phyloP scores from a whole-genome alignment of 2,888 invertebrate genomes.

The Dynastes hyllus region DNA sequence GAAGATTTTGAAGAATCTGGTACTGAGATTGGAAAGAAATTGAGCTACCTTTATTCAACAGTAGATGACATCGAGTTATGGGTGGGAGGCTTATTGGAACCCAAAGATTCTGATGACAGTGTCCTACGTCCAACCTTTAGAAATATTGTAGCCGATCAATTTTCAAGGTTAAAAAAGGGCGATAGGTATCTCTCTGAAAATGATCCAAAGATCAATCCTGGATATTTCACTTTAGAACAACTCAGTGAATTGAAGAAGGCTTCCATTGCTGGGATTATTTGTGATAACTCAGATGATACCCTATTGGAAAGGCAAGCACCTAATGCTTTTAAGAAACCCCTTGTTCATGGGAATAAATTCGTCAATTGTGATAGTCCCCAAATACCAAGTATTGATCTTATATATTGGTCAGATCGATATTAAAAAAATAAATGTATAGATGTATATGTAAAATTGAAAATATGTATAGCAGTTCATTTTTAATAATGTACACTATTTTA shows the following conservation, averaged over 20 bases:
- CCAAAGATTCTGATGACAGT: constrained; percentile 78
- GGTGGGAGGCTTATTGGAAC: constrained; percentile 85
- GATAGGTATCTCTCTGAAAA: constrained; percentile 90
- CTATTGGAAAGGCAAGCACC: constrained; percentile 75
- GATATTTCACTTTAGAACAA: constrained; percentile 73
- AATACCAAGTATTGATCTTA: constrained; percentile 78
- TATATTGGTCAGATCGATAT: constrained; percentile 40
- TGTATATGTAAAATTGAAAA: too few relatives aligned
- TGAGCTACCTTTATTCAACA: constrained; percentile 76
- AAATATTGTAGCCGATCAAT: constrained; percentile 88
- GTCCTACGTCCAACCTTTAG: constrained; percentile 85
- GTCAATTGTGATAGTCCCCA: constrained; percentile 75
- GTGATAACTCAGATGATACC: constrained; percentile 83
- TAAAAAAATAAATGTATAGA: background rate
- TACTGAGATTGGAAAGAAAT: constrained; percentile 74
- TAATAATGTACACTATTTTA: too few relatives aligned
- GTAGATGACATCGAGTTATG: constrained; percentile 89
- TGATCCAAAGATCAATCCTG: constrained; percentile 78
- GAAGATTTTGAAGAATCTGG: constrained; percentile 79
- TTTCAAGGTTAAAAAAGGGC: constrained; percentile 79
- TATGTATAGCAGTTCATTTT: too few relatives aligned
- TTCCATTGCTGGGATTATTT: constrained; percentile 80
- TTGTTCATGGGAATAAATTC: constrained; percentile 77
- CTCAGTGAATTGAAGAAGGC: constrained; percentile 78
- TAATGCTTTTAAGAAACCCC: constrained; percentile 77